Conservation (phyloP, 64 coral and sea anemone genomes). For the Astreopora myriophthalma region DNA sequence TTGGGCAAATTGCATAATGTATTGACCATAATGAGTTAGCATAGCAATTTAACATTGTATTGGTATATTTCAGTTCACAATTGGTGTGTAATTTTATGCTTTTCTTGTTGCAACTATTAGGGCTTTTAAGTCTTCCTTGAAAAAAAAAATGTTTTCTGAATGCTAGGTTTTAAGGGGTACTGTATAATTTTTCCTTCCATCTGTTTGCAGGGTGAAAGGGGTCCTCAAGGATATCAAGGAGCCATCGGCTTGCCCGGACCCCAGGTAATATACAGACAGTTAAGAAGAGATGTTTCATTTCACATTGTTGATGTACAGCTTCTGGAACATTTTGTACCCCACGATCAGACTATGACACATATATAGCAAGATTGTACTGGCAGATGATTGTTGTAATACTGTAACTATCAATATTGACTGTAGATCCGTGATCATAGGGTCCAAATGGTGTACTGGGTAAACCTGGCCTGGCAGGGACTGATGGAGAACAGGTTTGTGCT, state of each 20-base stretch:
- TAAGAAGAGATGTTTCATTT: background rate
- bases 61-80: background rate
- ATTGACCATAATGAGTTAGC: too few species aligned
- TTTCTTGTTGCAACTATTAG: too few species aligned
- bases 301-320: background rate
- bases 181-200: background rate
- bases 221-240: conserved; percentile 18
- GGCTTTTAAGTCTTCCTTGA: too few species aligned
- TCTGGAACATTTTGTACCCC: too few species aligned
- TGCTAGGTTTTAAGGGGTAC: too few species aligned
- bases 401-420: conserved; percentile 96
- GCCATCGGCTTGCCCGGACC: background rate
- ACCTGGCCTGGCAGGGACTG: conserved; percentile 63
- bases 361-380: too few species aligned
- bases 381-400: too few species aligned
- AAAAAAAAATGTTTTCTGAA: too few species aligned
- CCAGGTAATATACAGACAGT: background rate
- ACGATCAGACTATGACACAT: too few species aligned
- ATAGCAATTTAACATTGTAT: too few species aligned
- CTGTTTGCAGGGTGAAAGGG: conserved; percentile 16
- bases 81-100: background rate
- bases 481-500: conserved; percentile 70
- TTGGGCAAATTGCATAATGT: too few species aligned
- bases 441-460: conserved; percentile 76
- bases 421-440: conserved; percentile 98